These are phyloP conservation scores for Candidula unifasciata DNA, from an alignment of 2,888 invertebrate species.

Conservation along the genomic window DNA sequence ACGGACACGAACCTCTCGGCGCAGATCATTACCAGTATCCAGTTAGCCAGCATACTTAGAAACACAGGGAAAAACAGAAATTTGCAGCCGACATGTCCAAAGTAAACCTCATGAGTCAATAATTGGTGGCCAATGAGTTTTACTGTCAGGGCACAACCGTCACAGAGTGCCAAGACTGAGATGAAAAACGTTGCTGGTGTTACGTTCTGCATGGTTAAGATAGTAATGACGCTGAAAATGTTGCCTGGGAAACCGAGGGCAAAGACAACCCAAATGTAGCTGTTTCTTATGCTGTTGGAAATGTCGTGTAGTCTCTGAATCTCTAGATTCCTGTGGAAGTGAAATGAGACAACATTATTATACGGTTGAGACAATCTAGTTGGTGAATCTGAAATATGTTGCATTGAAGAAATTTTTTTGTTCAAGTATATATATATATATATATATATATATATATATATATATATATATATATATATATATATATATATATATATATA, in stretches of 20 bases:
- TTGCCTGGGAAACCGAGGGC: conserved; percentile 53
- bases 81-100: conserved; percentile 42
- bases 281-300: conserved; percentile 21
- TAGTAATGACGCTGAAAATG: conserved; percentile 50
- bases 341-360: neutral
- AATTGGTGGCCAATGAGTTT: conserved; percentile 52
- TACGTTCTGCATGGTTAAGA: conserved; percentile 50
- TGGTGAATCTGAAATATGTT: too few species aligned
- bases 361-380: neutral
- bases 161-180: conserved; percentile 50
- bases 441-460: too few species aligned
- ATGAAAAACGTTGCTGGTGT: conserved; percentile 53
- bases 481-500: too few species aligned
- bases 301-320: neutral
- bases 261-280: conserved; percentile 55
- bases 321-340: neutral
- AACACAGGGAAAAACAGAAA: conserved; percentile 36
- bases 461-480: too few species aligned
- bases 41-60: conserved; percentile 47
- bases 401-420: too few species aligned
- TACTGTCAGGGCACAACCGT: conserved; percentile 41
- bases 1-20: conserved; percentile 60
- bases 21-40: conserved; percentile 53
- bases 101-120: neutral
- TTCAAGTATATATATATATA: too few species aligned